Conservation (phyloP, 2,797 vertebrate species). For the Choloepus didactylus region DNA sequence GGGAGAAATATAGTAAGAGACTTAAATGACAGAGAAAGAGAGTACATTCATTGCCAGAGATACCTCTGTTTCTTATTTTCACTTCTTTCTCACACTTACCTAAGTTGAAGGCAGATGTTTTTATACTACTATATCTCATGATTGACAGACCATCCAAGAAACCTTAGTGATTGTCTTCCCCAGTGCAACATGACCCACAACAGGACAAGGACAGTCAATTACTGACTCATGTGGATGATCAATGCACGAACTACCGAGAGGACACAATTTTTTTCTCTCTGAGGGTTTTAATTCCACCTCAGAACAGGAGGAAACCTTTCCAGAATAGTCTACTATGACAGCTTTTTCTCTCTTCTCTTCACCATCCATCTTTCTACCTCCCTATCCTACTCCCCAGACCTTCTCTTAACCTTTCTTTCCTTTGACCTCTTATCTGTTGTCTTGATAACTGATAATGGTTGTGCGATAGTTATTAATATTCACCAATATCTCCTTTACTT, state of each 20-base stretch:
- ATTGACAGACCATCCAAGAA: neutral
- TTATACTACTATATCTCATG: neutral
- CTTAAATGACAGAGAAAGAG: neutral
- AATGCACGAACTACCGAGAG: neutral
- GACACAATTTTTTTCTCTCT: neutral
- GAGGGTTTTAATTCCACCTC: neutral
- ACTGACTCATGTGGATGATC: neutral
- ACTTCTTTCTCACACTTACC: neutral
- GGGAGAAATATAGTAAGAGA: constrained; percentile 15
- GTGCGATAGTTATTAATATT: neutral
- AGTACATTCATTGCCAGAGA: neutral
- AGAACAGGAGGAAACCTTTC: neutral
- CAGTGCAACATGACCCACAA: neutral
- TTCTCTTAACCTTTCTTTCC: neutral
- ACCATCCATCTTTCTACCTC: neutral
- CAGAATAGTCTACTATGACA: neutral
- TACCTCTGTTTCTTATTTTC: neutral
- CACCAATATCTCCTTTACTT: neutral
- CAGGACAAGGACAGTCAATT: neutral
- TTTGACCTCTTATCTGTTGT: neutral
- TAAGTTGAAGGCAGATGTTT: neutral
- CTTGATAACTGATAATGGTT: neutral
- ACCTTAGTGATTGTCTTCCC: neutral
- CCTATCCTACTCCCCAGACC: neutral
- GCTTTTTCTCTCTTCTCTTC: neutral